Evolutionary conservation across 35 echinoderm and acorn worm species (phyloP), one percentile per base, ranked within the genome.

Genomic region (Eucidaris tribuloides): DNA sequence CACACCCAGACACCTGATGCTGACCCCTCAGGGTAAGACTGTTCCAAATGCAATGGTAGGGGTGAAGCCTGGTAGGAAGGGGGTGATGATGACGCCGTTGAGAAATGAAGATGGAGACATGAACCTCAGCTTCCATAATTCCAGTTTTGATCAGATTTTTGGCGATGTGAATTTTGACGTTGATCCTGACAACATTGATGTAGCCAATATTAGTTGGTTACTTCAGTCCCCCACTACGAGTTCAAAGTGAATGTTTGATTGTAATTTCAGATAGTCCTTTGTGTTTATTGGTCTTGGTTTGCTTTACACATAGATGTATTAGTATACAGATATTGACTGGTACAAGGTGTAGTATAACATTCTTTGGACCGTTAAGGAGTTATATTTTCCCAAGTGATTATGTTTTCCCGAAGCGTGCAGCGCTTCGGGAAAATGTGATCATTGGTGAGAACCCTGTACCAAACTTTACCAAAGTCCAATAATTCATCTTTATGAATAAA

Each of bases 71-170:
- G 46, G 59, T 37, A 57, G 52, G 3, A 42, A 58, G 30, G 46
- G 76, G 42, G 20, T 27, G 36, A 22, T 31, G 7, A 3, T 88
- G 1, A 88, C 85, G 18, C 85, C 85, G 4, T 59, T 70, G 77
- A 81, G 77, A 68, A 9, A 35, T 17, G 68, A 44, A 40, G 29
- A 27, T 7, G 28, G 23, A n/a, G 39, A 33, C 17, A 4, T 5
- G 23, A 62, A n/a, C 4, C 24, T 9, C 46, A 24, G 28, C 24
- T 6, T 86, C 15, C 76, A 81, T 19, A 88, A 88, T 50, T 77
- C 62, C 27, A 88, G 85, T 36, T 80, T 88, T 56, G 61, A 77
- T n/a, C 49, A 88, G 7, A 88, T 88, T 41, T 88, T 88, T 88
- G 85, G 85, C 25, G 77, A 79, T 70, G 55, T 88, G 20, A 79